Base-by-base conservation (phyloP, 2,888 invertebrate genomes). In the Drosophila suboccidentalis region DNA sequence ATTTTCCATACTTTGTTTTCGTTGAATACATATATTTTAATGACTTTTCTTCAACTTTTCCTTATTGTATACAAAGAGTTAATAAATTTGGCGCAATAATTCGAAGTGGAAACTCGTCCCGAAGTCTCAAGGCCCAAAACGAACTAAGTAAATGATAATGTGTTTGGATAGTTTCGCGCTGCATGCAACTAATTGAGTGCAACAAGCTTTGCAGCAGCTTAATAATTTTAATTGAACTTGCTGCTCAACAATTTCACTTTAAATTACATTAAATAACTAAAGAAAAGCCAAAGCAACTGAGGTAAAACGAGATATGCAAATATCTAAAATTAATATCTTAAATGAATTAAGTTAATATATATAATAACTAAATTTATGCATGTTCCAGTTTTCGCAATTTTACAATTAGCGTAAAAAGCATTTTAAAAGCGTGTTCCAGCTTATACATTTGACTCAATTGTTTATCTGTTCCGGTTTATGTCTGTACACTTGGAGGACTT, bases 131-230 rank as follows among this genome's bases (percentile, higher is more conserved):
- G 11, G 17, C 44, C 15, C 34, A 4, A 29, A 66, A 36, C n/a
- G 4, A 59, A 58, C 17, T 66, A 15, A 62, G 57, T 54, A 15
- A 62, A 60, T 54, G 54, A 60, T 78, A 60, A 72, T 69, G 53
- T 13, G 11, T 19, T 13, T 41, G 15, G 9, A 43, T 41, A 41
- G 53, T 49, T 61, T 60, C 19, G 43, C 61, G 29, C 55, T 43
- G 47, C 36, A 34, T 58, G 41, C 47, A 54, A 62, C 51, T 43
- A 62, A 68, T 74, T 63, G 75, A 78, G 58, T 50, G 60, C 60
- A 72, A 43, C 59, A 46, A 59, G 36, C 61, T 50, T 54, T 78
- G 68, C 43, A 57, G 74, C 54, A 55, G 53, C 41, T 54, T 8
- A 36, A n/a, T 10, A 58, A 50, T 13, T 55, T 58, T 38, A 62